Percentiles rank a stretch among this genome's conserved stretches.
Conservation (phyloP, 2,888 invertebrate species). For the Drosophila colorata region DNA sequence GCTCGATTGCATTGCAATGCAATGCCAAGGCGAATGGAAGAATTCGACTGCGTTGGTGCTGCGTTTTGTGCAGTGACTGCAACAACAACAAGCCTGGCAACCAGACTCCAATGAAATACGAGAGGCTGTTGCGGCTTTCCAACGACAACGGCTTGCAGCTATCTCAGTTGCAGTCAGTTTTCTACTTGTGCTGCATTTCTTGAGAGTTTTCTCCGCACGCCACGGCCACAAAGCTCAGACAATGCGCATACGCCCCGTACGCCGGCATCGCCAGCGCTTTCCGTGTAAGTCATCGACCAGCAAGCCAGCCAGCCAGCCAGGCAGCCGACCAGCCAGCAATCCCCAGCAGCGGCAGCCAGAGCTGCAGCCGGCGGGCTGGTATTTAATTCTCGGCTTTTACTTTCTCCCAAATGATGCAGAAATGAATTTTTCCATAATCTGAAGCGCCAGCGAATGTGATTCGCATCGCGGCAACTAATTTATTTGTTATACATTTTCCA, state of each 20-base stretch:
- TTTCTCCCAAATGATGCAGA: conserved; percentile 78
- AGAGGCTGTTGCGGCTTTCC: conserved; percentile 65
- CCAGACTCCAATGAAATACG: conserved; percentile 60
- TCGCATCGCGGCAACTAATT: conserved; percentile 37
- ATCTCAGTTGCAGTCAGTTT: conserved; percentile 51
- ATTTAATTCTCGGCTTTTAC: conserved; percentile 82
- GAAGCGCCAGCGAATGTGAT: conserved; percentile 33
- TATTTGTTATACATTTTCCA: conserved; percentile 66
- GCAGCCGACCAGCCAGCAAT: conserved; percentile 15
- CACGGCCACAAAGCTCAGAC: conserved; percentile 41
- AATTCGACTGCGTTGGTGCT: conserved; percentile 58
- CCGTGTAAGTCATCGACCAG: conserved; percentile 75
- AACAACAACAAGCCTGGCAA: conserved; percentile 28
- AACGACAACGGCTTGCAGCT: conserved; percentile 42
- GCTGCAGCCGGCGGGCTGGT: conserved; percentile 34
- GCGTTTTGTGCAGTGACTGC: conserved; percentile 40
- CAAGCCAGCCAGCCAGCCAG: conserved; percentile 21
- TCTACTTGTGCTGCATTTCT: conserved; percentile 64
- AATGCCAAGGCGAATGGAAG: conserved; percentile 60
- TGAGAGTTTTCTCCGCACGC: conserved; percentile 66
- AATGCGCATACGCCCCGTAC: conserved; percentile 76
- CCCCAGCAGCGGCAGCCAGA: conserved; percentile 24
- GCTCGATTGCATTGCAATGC: conserved; percentile 39
- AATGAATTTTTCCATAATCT: conserved; percentile 56
- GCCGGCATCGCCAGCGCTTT: conserved; percentile 38